Evolutionary conservation across 2,113 vertebrate genomes (phyloP).

Genomic region (Eurystomus gularis): DNA sequence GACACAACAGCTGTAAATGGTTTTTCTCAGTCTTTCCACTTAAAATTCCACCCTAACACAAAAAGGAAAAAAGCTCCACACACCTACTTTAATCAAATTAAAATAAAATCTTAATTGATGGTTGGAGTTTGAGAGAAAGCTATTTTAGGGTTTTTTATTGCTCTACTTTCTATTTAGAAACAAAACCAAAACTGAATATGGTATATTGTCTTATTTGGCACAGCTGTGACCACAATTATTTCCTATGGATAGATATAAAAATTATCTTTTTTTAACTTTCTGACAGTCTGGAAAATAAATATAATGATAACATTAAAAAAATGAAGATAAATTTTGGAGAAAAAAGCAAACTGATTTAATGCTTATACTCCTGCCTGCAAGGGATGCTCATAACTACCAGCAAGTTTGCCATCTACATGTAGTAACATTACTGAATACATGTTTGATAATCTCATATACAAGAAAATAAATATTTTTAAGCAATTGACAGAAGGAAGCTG

Average conservation of each 20-base stretch:
- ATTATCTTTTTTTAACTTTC: background rate
- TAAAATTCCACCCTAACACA: background rate
- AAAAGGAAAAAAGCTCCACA: background rate
- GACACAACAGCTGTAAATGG: fast-evolving
- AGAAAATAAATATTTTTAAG: background rate
- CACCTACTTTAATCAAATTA: background rate
- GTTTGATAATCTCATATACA: background rate
- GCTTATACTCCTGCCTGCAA: background rate
- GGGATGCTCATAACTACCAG: background rate
- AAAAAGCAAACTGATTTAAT: background rate
- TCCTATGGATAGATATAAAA: background rate
- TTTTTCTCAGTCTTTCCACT: background rate
- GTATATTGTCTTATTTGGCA: background rate
- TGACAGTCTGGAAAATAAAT: background rate
- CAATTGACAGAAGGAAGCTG: background rate
- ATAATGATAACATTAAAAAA: background rate
- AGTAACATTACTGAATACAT: background rate
- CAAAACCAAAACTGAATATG: background rate
- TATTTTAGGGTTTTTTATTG: background rate
- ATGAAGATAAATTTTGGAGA: background rate
- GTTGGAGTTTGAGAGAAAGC: background rate
- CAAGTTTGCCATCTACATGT: background rate
- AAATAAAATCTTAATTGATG: background rate
- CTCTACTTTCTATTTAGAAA: background rate
- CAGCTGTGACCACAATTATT: background rate